Conservation (phyloP, 2,888 invertebrate species). For the Acanthosepion lycidas region DNA sequence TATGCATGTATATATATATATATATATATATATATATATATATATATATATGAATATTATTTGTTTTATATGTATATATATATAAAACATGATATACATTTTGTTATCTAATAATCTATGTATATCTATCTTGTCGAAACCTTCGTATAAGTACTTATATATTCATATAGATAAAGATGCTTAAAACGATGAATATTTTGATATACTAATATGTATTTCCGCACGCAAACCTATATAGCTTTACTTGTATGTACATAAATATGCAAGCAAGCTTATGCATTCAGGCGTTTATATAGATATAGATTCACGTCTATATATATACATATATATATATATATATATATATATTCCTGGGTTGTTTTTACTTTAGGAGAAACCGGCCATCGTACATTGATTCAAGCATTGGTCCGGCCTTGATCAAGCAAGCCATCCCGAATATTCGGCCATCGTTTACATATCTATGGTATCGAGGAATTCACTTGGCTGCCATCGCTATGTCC, state of each 20-base stretch:
- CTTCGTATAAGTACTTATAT: too few species aligned
- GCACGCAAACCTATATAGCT: too few species aligned
- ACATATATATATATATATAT: background rate
- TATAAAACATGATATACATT: too few species aligned
- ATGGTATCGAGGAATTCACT: conserved; percentile 33
- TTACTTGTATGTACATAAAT: background rate
- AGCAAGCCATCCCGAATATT: background rate
- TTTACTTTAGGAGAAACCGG: background rate
- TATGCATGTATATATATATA: too few species aligned
- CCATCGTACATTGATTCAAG: conserved; percentile 6
- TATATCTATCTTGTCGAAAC: too few species aligned
- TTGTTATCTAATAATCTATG: too few species aligned
- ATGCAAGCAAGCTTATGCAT: background rate
- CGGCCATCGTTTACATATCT: conserved; percentile 23
- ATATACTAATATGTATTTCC: background rate
- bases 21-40: too few species aligned
- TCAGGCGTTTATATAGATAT: background rate
- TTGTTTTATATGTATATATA: too few species aligned
- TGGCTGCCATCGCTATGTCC: conserved; percentile 4
- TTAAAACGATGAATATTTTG: too few species aligned
- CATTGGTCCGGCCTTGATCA: conserved; percentile 7
- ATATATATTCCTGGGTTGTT: background rate
- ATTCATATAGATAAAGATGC: too few species aligned
- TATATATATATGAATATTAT: too few species aligned
- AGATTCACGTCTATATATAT: background rate